These are phyloP conservation scores for Drosophila pseudotalamancana DNA, from an alignment of 2,888 invertebrate genomes.

Conservation along the genomic window DNA sequence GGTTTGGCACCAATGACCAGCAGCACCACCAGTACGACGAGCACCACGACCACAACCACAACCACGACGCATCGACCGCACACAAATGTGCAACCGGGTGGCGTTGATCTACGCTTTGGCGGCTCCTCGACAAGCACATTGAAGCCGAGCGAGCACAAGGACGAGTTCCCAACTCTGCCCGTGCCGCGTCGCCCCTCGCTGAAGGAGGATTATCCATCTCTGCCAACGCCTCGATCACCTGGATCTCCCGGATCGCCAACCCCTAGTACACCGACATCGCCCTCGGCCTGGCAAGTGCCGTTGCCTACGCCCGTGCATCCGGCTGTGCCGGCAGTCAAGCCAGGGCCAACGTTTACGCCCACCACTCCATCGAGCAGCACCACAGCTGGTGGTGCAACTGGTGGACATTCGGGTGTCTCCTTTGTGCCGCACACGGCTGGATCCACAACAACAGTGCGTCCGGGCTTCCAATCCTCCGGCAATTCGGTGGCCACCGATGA, in stretches of 20 bases:
- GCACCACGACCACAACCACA: constrained; percentile 44
- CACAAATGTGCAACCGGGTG: constrained; percentile 18
- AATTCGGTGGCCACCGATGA: constrained; percentile 86
- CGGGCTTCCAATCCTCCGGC: constrained; percentile 79
- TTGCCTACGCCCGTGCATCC: constrained; percentile 63
- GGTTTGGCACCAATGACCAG: constrained; percentile 68
- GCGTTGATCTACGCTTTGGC: constrained; percentile 65
- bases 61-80: constrained; percentile 54
- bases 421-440: constrained; percentile 72
- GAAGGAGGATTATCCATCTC: constrained; percentile 78
- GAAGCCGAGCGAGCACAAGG: constrained; percentile 60
- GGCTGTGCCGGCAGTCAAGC: constrained; percentile 29
- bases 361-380: constrained; percentile 1
- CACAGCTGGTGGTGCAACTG: background rate
- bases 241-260: constrained; percentile 31
- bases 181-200: constrained; percentile 58
- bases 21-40: constrained; percentile 42
- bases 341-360: constrained; percentile 15
- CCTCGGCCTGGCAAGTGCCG: constrained; percentile 67
- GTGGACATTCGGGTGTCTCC: constrained; percentile 58
- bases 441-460: constrained; percentile 68
- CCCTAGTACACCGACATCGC: constrained; percentile 42
- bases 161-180: constrained; percentile 79
- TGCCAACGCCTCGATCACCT: constrained; percentile 73
- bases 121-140: constrained; percentile 46